Base-by-base conservation (phyloP, 2,113 vertebrate species). In the Haplochromis vanheusdeni region DNA sequence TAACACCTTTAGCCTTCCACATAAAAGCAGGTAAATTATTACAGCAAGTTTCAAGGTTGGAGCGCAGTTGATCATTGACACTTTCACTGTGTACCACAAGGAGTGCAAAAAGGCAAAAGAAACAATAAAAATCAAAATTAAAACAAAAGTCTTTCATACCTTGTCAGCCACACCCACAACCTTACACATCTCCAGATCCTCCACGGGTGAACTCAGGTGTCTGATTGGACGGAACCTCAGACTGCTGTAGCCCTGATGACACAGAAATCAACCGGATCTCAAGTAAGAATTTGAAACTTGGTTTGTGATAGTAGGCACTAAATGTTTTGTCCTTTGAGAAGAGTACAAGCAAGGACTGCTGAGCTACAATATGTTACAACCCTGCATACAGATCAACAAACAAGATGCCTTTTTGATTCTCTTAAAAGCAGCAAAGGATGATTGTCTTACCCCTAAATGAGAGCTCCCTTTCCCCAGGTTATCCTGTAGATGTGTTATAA, bases 171-270 rank as follows among this genome's bases (percentile, higher is more conserved):
- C 96, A 60, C 97, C 97, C 14, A 98, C 95, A 51, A 99, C 98
- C 85, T 97, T 97, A 88, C 97, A 99, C 87, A 95, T 96, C 81
- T 97, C 97, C 89, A 99, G 96, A 91, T 99, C 97, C 92, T 99
- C 99, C 93, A 99, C 97, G 1, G 98, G 97, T 0, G 98, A 97
- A 89, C 98, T 99, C 90, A 99, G 95, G 0, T 97, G 98, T 96
- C 99, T 97, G 92, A 99, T 98, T 0, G 98, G 98, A 77, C 98
- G 97, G 87, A 99, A 98, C 87, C 98, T 96, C 91, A 99, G 95
- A 93, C 98, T 99, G 96, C 98, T 99, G 96, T 98, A 99, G 77
- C 99, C 99, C 98, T 99, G 95, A 7, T 19, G 13, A 84, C 31
- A 31, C 14, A 49, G 42, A 31, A 31, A n/a, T 49, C 16, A 49